Conservation (phyloP, 2,888 invertebrate species). For the Pollenia angustigena region DNA sequence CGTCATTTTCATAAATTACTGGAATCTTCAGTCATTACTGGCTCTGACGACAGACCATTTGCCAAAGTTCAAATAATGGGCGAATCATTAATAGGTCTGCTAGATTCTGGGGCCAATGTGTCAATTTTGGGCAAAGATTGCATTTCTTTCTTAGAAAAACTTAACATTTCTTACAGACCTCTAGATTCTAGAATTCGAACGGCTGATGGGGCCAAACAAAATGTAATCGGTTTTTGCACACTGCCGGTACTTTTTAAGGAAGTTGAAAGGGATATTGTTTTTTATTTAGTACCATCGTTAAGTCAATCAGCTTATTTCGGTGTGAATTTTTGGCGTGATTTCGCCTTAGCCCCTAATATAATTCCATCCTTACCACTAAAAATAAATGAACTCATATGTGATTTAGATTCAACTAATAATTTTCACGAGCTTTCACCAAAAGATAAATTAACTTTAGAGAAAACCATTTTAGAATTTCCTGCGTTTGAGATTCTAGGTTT, state of each 20-base stretch:
- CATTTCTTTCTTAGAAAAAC: neutral
- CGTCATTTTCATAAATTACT: neutral
- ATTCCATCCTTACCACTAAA: neutral
- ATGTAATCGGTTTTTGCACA: constrained; percentile 14
- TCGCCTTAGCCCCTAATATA: neutral
- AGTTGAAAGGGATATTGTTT: neutral
- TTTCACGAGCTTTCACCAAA: constrained; percentile 17
- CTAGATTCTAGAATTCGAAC: constrained; percentile 4
- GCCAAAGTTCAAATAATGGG: constrained; percentile 26
- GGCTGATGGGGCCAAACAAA: constrained; percentile 3
- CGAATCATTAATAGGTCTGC: constrained; percentile 25
- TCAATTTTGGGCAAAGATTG: constrained; percentile 9
- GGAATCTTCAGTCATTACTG: neutral
- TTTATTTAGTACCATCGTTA: neutral
- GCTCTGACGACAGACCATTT: constrained; percentile 38
- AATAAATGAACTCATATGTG: neutral
- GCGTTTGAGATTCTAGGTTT: constrained; percentile 17
- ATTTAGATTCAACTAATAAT: neutral
- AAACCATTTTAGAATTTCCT: constrained; percentile 18
- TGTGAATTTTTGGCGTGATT: no score
- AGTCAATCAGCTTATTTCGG: neutral
- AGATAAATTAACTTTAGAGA: neutral
- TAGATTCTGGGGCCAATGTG: constrained; percentile 40
- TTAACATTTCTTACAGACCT: neutral
- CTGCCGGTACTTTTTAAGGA: constrained; percentile 28